Base-by-base conservation (phyloP, 1,140 invertebrate species). In the Nasonia giraulti region DNA sequence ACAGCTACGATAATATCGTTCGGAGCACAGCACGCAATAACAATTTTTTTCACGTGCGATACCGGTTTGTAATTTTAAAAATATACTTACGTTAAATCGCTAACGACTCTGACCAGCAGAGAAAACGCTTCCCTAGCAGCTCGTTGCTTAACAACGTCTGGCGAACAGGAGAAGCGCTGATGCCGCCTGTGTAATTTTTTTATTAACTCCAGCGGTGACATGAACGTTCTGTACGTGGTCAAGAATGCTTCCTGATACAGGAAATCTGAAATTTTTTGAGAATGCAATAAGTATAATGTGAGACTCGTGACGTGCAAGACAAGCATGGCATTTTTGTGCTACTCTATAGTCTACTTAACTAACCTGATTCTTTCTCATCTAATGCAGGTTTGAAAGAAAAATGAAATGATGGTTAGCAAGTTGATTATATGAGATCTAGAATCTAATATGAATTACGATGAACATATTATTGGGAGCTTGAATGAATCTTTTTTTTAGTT, bases 191-290 rank as follows among this genome's bases (percentile, higher is more conserved):
- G 95, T 68, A 99, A 93, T 92, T 98, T 98, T 89, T 96, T 95
- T 86, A 99, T 96, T 83, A 99, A 94, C 85, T 97, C 96, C 81
- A 96, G 92, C n/a, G 98, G 97, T 74, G 96, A 94, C 89, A 99
- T 96, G 93, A 99, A 99, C 83, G 98, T 99, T 87, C 98, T 95
- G 92, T 99, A 99, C 68, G 98, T 99, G 33, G 98, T 98, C 86
- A 99, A 95, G 93, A 99, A 99, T 62, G 98, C 98, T 94, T 99
- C 98, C 94, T 98, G 97, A 93, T 98, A 99, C 90, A 97, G 94
- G 91, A 98, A 97, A 93, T 98, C 97, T 97, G 94, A 68, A 93
- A 91, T 17, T 31, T 77, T 80, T 84, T 11, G 1, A 74, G 20
- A 50, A 31, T 31, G 2, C 23, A 14, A 20, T 37, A 11, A 33